Percentiles rank a stretch among this genome's conserved stretches.
phyloP scores from a whole-genome alignment of 2,113 vertebrate genomes.

The Nesogale talazaci region DNA sequence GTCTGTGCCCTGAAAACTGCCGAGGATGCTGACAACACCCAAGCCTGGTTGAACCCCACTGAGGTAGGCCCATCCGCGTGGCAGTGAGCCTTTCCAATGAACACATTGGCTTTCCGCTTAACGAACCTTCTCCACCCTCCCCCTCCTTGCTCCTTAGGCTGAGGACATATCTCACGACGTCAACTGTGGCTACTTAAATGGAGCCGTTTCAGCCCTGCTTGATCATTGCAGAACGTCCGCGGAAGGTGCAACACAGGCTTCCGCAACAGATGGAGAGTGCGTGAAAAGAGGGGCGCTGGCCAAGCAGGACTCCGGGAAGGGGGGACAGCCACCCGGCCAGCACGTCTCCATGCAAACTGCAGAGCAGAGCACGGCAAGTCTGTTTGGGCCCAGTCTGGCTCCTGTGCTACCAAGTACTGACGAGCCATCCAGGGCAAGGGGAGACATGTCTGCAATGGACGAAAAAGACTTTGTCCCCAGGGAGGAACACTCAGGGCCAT shows the following conservation, averaged over 20 bases:
- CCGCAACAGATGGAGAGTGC: neutral
- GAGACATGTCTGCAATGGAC: neutral
- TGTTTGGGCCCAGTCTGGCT: slow-evolving; percentile 90
- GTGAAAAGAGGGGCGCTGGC: slow-evolving; percentile 81
- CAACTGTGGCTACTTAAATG: slow-evolving; percentile 92
- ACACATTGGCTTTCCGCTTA: neutral
- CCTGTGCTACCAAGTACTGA: slow-evolving; percentile 82
- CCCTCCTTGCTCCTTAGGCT: slow-evolving; percentile 85
- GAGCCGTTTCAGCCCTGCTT: slow-evolving; percentile 87
- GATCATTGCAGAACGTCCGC: slow-evolving; percentile 65
- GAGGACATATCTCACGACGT: slow-evolving; percentile 89
- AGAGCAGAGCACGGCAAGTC: slow-evolving; percentile 54
- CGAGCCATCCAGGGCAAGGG: neutral
- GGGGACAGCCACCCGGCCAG: slow-evolving; percentile 23
- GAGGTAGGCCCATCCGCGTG: slow-evolving; percentile 87
- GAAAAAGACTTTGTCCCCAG: slow-evolving; percentile 1
- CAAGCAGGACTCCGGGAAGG: slow-evolving; percentile 15
- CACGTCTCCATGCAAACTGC: neutral
- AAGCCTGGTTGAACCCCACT: slow-evolving; percentile 95
- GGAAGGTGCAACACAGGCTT: neutral
- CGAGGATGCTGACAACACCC: slow-evolving; percentile 82
- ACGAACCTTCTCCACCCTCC: neutral
- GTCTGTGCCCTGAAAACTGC: slow-evolving; percentile 92
- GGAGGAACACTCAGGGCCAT: slow-evolving; percentile 63
- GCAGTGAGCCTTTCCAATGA: neutral